phyloP scores from a whole-genome alignment of 2,888 invertebrate genomes.

The Metopia argyrocephala region DNA sequence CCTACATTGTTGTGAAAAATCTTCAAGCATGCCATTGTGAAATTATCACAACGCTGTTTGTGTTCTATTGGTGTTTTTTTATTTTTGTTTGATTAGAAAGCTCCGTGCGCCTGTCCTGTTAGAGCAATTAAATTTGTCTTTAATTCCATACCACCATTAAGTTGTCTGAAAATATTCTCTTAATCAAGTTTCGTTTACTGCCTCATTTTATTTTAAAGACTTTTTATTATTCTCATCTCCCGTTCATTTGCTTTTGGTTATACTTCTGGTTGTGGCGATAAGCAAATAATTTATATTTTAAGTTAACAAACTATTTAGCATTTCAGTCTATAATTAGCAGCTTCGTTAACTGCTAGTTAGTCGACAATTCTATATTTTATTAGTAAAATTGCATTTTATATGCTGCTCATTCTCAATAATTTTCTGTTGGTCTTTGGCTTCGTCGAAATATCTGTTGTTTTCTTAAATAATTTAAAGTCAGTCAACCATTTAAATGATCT shows the following conservation, averaged over 20 bases:
- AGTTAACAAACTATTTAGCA: constrained; percentile 54
- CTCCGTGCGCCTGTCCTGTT: no score
- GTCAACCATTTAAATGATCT: constrained; percentile 47
- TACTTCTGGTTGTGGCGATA: no score
- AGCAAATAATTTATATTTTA: constrained; percentile 15
- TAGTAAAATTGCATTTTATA: constrained; percentile 57
- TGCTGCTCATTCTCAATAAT: constrained; percentile 2
- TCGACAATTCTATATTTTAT: constrained; percentile 65
- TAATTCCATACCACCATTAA: no score
- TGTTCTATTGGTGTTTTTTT: no score
- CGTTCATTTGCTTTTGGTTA: not conserved
- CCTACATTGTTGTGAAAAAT: no score
- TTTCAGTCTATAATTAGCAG: constrained; percentile 58
- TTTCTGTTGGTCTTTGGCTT: not conserved
- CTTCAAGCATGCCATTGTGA: no score
- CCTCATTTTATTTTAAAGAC: no score
- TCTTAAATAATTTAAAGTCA: constrained; percentile 40
- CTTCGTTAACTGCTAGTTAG: constrained; percentile 63
- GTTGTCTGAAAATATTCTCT: no score
- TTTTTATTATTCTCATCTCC: not conserved
- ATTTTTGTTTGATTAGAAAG: no score
- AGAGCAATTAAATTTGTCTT: no score
- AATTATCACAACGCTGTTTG: no score
- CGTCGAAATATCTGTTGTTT: constrained; percentile 30
- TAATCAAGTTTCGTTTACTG: no score